Base-by-base conservation (phyloP, 2,888 invertebrate genomes). In the Andrena flavipes region DNA sequence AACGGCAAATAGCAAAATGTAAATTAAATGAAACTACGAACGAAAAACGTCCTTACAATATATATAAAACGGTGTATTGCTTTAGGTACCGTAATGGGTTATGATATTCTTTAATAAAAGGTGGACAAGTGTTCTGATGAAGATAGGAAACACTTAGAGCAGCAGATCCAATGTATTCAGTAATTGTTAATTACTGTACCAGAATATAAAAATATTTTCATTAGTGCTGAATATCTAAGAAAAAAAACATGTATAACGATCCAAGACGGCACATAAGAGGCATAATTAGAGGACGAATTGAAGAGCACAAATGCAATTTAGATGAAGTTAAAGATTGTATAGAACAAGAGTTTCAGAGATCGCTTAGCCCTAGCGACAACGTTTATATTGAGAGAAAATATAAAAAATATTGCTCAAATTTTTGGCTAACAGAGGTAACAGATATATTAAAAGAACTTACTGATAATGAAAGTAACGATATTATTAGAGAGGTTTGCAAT, bases 151-250 rank as follows among this genome's bases (percentile, higher is more conserved):
- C 3, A 42, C 42, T 16, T 16, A 5, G 16, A 42, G 16, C 65
- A 67, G 65, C 49, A 51, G n/a, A 49, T 67, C 30, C 65, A 51
- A 30, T 49, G 42, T 49, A 30, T 65, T 65, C 65, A 65, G 30
- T 29, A 3, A 29, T 51, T 3, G 8, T 65, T 30, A 30, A 65
- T 65, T 49, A 49, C 49, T 16, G 7, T 49, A 26, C 29, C 65
- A 2, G 49, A 29, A 65, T n/a, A 16, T 29, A 49, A 65, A 33
- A n/a, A n/a, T 49, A 29, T n/a, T 49, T 49, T 49, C 20, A n/a
- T 65, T 65, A 65, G 29, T 48, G 42, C 5, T 16, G n/a, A 29
- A n/a, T 16, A 42, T 16, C 4, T 16, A 13, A 42, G 16, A 33
- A 30, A 30, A 30, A 33, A 42, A 13, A 42, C n/a, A 42, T 42